Evolutionary conservation across 92 coral and sea anemone genomes (phyloP), one percentile per base, ranked within the genome.

Genomic region (Chrysogorgia sp.): DNA sequence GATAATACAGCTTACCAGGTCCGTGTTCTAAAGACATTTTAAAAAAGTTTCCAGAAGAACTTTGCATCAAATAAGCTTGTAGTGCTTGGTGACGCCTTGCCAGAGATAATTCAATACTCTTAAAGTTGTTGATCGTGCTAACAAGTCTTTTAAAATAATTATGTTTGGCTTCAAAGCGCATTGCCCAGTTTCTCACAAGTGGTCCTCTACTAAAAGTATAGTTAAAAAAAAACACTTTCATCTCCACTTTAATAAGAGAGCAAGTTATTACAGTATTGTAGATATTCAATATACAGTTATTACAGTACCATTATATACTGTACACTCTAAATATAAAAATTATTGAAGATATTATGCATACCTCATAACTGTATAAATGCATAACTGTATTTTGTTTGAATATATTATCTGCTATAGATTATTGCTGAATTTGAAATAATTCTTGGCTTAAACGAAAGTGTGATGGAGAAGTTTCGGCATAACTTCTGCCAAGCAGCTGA

Each of bases 291-390:
- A 25, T 1, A 24, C 10, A n/a, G n/a, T n/a, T n/a, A n/a, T n/a
- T n/a, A n/a, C n/a, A 19, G 52, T 19, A 24, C 35, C 40, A 28
- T 60, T 24, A 2, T 34, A 24, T 57, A 14, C 28, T 5, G 57
- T 2, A 49, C 57, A 49, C 17, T 26, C 4, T 12, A 12, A 19
- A 19, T 4, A 56, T 28, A 8, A 6, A 28, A 22, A 56, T 28
- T 32, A 56, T 32, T 56, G n/a, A n/a, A n/a, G n/a, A n/a, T n/a
- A n/a, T n/a, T n/a, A n/a, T n/a, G n/a, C 41, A 61, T 76, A 78
- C 75, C 83, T 78, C 34, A 78, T 31, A 40, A 78, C 64, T 50
- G n/a, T n/a, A n/a, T n/a, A n/a, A n/a, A n/a, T n/a, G n/a, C n/a
- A n/a, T n/a, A n/a, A n/a, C n/a, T n/a, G n/a, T n/a, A n/a, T n/a